Percentiles rank a stretch among this genome's conserved stretches.
phyloP scores from a whole-genome alignment of 1,140 invertebrate species.

The Portunus trituberculatus region DNA sequence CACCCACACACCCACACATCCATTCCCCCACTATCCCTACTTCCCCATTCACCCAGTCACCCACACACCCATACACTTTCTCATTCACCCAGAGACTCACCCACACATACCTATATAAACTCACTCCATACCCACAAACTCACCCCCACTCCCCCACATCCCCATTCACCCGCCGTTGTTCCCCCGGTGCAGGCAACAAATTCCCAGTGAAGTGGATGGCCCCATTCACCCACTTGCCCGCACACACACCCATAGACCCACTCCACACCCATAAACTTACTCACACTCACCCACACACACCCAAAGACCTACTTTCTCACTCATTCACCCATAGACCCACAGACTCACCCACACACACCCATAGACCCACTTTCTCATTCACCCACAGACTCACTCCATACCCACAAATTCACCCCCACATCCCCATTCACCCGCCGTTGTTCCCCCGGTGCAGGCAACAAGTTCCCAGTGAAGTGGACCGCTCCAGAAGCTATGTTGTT shows the following conservation, averaged over 20 bases:
- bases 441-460: conserved; percentile 82
- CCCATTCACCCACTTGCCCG: neutral
- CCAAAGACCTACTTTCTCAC: neutral
- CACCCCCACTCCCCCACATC: neutral
- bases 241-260: neutral
- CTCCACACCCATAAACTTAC: neutral
- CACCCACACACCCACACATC: neutral
- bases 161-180: too few relatives aligned
- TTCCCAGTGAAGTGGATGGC: too few relatives aligned
- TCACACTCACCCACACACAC: neutral
- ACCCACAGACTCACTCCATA: neutral
- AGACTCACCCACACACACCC: neutral
- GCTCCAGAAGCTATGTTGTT: conserved; percentile 99
- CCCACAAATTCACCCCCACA: neutral
- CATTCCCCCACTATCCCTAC: neutral
- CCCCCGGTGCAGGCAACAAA: too few relatives aligned
- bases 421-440: neutral
- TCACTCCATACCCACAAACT: neutral
- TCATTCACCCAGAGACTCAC: neutral
- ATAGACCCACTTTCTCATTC: neutral
- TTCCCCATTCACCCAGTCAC: neutral
- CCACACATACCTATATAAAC: neutral
- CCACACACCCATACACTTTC: conserved; percentile 3
- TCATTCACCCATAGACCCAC: neutral
- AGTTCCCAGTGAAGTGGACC: conserved; percentile 99